These are phyloP conservation scores for Sarcophaga carnaria DNA, from an alignment of 2,888 invertebrate species.

Conservation along the genomic window DNA sequence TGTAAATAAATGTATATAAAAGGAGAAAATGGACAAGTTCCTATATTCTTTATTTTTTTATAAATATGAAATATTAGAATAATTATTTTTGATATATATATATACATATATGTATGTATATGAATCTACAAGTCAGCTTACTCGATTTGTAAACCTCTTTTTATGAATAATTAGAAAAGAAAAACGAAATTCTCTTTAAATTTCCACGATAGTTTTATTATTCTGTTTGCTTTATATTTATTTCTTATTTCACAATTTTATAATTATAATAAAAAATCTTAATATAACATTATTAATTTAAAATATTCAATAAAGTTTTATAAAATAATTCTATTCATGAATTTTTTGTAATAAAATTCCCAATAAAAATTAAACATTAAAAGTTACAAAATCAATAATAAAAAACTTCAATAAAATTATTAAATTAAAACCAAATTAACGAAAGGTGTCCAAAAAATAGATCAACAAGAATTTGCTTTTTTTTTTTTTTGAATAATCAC, in stretches of 20 bases:
- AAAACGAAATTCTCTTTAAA: too few relatives aligned
- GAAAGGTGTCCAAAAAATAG: conserved; percentile 16
- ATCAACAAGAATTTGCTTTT: not conserved
- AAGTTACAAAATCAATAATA: conserved; percentile 5
- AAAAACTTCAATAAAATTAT: conserved; percentile 46
- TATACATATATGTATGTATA: too few relatives aligned
- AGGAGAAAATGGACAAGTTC: too few relatives aligned
- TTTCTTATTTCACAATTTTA: conserved; percentile 58
- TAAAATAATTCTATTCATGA: conserved; percentile 59
- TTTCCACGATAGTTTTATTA: conserved; percentile 54
- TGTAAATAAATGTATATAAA: too few relatives aligned
- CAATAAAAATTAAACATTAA: conserved; percentile 50
- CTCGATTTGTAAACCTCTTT: too few relatives aligned
- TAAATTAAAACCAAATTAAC: conserved; percentile 38
- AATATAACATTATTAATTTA: conserved; percentile 58
- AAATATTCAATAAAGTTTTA: conserved; percentile 57
- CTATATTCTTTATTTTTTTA: too few relatives aligned
- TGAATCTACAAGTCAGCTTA: too few relatives aligned
- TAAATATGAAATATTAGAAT: too few relatives aligned
- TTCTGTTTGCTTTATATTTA: conserved; percentile 57
- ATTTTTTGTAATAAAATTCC: conserved; percentile 37
- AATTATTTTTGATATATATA: too few relatives aligned
- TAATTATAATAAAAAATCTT: conserved; percentile 55
- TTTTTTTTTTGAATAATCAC: conserved; percentile 5
- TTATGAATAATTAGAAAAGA: too few relatives aligned